Percentiles rank a stretch among this genome's conserved stretches.
Conservation (phyloP, 2,888 invertebrate species). For the Entomobrya multifasciata region DNA sequence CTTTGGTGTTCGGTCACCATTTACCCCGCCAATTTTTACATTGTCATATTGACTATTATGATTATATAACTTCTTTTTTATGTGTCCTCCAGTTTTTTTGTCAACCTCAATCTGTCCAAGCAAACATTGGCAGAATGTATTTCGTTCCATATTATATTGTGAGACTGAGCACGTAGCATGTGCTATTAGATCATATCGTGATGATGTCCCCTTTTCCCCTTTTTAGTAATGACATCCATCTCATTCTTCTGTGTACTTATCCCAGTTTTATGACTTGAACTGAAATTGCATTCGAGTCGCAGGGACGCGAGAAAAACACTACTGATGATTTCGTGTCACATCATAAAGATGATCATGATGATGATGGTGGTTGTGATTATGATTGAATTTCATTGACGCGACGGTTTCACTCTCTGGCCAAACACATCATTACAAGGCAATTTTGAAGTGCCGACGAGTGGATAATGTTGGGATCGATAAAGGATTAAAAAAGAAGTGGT, state of each 20-base stretch:
- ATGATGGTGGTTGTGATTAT: not conserved
- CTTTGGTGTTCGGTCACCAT: too few species aligned
- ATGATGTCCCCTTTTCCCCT: not conserved
- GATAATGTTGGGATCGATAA: not conserved
- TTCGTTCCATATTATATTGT: not conserved
- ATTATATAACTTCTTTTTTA: too few species aligned
- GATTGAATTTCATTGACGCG: slow-evolving; percentile 6
- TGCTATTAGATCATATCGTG: too few species aligned
- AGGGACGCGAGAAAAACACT: not conserved
- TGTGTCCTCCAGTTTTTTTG: slow-evolving; percentile 32
- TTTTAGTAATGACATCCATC: slow-evolving; percentile 17
- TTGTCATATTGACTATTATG: not conserved
- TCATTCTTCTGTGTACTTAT: not conserved
- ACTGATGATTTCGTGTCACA: not conserved
- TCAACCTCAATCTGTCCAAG: slow-evolving; percentile 56
- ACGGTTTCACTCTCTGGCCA: not conserved
- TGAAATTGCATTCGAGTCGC: not conserved
- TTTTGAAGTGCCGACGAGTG: not conserved
- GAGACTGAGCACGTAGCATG: not conserved
- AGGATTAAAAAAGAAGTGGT: not conserved
- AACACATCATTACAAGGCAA: not conserved
- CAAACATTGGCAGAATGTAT: not conserved
- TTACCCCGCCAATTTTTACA: not conserved
- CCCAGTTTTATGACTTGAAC: slow-evolving; percentile 4
- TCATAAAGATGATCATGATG: too few species aligned